Base-by-base conservation (phyloP, 1,140 invertebrate genomes). In the Psilanteris sp. region DNA sequence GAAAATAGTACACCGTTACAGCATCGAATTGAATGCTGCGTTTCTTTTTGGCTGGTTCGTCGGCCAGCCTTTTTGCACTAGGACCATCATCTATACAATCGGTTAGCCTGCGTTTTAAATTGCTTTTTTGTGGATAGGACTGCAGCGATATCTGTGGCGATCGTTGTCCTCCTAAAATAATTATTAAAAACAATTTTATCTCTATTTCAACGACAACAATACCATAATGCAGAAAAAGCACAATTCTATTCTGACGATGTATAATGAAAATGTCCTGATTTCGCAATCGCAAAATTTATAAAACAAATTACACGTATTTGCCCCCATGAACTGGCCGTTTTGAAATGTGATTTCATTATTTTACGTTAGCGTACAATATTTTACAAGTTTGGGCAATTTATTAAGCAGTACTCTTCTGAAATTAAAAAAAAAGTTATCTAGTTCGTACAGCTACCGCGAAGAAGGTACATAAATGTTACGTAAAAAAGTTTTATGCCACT, bases 1-100 rank as follows among this genome's bases (percentile, higher is more conserved):
- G 95, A 86, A 99, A 99, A 89, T 98, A 98, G 87, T 93, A 99
- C 0, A 99, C 96, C 14, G 96, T 97, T 0, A 98, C 97, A 74
- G 93, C 93, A 77, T 96, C 94, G 86, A 98, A 99, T 39, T 94
- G 93, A 61, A 99, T 95, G 24, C 91, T 91, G 66, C 92, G 91
- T 82, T 94, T 94, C 84, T 91, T 92, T 83, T 93, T 94, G 13
- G 84, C 72, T 2, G 87, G 78, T 43, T 88, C 83, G 7, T 85
- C 83, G 4, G 81, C 71, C 18, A 78, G 73, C 39, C 85, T 84
- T 67, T 89, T 87, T 74, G 92, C 91, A 32, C 81, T 86, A 5
- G 86, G 81, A 36, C 81, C 87, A 16, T 82, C 83, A 11, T 85
- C 84, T 46, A 87, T 85, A 24, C 83, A 82, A 43, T 88, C 79